Base-by-base conservation (phyloP, 1,140 invertebrate genomes). In the Drosophila sucinea region DNA sequence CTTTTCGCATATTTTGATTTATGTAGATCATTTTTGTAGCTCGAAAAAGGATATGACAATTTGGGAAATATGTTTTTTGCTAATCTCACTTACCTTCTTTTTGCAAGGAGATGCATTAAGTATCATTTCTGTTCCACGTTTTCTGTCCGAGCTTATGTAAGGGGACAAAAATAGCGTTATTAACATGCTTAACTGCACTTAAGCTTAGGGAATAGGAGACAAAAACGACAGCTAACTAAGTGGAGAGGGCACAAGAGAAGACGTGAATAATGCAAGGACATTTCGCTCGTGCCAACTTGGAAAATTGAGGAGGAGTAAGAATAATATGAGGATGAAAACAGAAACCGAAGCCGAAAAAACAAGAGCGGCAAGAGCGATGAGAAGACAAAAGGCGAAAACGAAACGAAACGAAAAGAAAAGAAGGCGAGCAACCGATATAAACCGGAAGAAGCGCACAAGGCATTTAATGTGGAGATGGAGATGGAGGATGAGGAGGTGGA, bases 401-500 rank as follows among this genome's bases (percentile, higher is more conserved):
- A 57, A 30, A 30, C 55, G 11, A 41, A 41, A 7, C 55, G 30
- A 41, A 27, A 60, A 4, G 3, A n/a, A 62, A 5, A 62, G 47
- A 62, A 30, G 44, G 60, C 60, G 41, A 47, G 17, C 25, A 29
- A 58, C 56, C 32, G 38, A 32, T 25, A 35, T 47, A 51, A 62
- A 84, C 84, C 85, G 84, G 81, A 87, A 89, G 84, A 87, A 86
- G 76, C 67, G 67, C 54, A 73, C 57, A 63, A 25, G 38, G 67
- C 62, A 71, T 75, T 73, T 70, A 84, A 89, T 54, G 63, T 38
- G 68, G 17, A 17, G 17, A 17, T 17, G 17, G 17, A 17, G 17
- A 17, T 30, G 35, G 7, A 3, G 35, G 8, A 38, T 38, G 35
- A 38, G 35, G 35, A 38, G 35, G 35, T 11, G 10, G 56, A 56